Base-by-base conservation (phyloP, 2,113 vertebrate species). In the Nesogale talazaci region DNA sequence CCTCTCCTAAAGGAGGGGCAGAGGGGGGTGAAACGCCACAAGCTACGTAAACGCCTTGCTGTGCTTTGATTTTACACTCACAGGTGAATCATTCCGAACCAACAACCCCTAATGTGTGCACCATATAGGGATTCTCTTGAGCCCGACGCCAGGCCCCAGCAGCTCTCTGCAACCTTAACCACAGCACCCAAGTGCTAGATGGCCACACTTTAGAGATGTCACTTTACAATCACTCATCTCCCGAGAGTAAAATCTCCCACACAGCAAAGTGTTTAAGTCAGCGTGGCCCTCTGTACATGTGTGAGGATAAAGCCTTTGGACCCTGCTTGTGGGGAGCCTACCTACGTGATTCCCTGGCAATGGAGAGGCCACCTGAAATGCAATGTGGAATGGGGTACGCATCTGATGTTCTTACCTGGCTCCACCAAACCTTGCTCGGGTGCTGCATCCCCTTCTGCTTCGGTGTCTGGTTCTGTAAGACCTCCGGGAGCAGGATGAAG, bases 371-470 rank as follows among this genome's bases (percentile, higher is more conserved):
- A 92, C 65, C 63, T 88, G 42, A 75, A 91, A 92, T 20, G 31
- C 10, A 78, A 91, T 67, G 3, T 77, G 82, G 20, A 89, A 87
- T 16, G 84, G 67, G 31, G 34, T 59, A 86, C 92, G 88, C n/a
- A 81, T 72, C 63, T 74, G 1, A 52, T 93, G 89, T 95, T 95
- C 97, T 97, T 97, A 98, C 96, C 96, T 97, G 94, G 86, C 38
- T 95, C 75, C 93, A 82, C 31, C 96, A 95, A 96, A 95, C 95
- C 90, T 94, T 89, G 90, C 65, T 93, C 93, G 95, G 95, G 69
- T 90, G 95, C 69, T 94, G 75, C 85, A 25, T 91, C 94, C 93
- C 12, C 0, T 84, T 95, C 52, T 81, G 90, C 84, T 72, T 91
- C 61, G 1, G 61, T 84, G 78, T 96, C 89, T 63, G 77, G 72